A percentile compares a stretch with the other conserved stretches of the same genome.
Conservation (phyloP, 2,113 vertebrate genomes). For the Toxotes jaculatrix region DNA sequence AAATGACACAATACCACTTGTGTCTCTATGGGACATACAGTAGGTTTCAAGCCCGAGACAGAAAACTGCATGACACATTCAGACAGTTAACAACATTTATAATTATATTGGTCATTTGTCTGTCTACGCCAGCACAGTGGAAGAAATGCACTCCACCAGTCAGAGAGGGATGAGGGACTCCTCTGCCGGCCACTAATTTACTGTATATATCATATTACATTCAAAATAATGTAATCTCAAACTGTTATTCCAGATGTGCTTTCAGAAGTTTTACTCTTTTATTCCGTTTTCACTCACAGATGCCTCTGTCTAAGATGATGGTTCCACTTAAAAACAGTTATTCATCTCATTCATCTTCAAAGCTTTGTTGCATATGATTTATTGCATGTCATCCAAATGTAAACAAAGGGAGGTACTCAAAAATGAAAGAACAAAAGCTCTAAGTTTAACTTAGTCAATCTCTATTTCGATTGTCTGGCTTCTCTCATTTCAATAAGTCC, state of each 20-base stretch:
- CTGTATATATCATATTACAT: slow-evolving; percentile 46
- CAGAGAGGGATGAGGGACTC: background rate
- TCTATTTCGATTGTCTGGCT: background rate
- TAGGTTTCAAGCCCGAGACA: background rate
- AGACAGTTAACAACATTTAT: slow-evolving; percentile 14
- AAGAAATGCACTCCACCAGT: slow-evolving; percentile 25
- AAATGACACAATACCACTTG: background rate
- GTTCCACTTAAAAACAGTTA: background rate
- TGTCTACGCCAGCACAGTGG: slow-evolving; percentile 28
- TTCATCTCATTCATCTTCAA: slow-evolving; percentile 12
- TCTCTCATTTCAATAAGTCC: background rate
- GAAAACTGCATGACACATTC: slow-evolving; percentile 12
- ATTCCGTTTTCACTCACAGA: slow-evolving; percentile 24
- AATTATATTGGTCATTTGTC: background rate
- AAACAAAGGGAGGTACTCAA: background rate
- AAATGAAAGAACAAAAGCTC: background rate
- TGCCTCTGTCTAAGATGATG: no score
- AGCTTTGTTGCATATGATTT: slow-evolving; percentile 26
- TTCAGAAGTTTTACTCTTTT: slow-evolving; percentile 34
- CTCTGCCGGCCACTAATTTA: slow-evolving; percentile 12
- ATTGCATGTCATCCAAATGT: background rate
- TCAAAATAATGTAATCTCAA: slow-evolving; percentile 5
- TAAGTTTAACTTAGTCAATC: background rate
- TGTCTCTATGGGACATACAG: background rate
- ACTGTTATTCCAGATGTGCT: slow-evolving; percentile 55